phyloP scores from a whole-genome alignment of 53 echinoderm and acorn worm species.

The Stichopus horrens region DNA sequence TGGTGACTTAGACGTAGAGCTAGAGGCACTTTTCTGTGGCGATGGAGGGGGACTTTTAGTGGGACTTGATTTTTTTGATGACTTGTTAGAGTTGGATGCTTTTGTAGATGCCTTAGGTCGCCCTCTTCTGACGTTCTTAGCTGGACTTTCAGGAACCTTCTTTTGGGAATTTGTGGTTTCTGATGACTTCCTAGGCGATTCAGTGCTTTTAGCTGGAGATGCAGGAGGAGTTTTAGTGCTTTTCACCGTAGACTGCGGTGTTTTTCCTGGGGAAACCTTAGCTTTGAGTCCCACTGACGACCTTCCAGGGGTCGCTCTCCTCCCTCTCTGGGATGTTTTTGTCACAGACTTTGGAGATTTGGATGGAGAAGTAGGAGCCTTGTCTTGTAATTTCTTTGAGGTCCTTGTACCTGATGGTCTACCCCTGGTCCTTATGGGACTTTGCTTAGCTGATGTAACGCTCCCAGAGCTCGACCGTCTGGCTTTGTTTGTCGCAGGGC shows the following conservation, averaged over 20 bases:
- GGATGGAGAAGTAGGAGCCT: slow-evolving; percentile 6
- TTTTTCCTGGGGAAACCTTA: background rate
- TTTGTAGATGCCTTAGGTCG: background rate
- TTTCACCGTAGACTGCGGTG: background rate
- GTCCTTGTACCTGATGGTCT: background rate
- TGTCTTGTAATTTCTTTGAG: slow-evolving; percentile 2
- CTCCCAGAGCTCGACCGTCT: background rate
- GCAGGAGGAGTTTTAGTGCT: background rate
- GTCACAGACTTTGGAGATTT: slow-evolving; percentile 20
- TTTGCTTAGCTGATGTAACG: background rate
- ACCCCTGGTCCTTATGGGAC: slow-evolving; percentile 1
- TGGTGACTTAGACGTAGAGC: background rate
- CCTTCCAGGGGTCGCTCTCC: background rate
- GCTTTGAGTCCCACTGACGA: background rate
- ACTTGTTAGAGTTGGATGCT: background rate
- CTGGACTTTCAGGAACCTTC: background rate
- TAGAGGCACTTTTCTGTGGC: background rate
- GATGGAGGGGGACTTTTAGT: slow-evolving; percentile 1
- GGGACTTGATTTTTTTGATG: background rate
- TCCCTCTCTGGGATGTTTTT: slow-evolving; percentile 1
- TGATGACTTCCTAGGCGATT: background rate
- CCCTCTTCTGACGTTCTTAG: background rate
- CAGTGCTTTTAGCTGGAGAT: background rate
- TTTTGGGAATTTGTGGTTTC: background rate
- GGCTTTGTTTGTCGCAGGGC: background rate